Percentiles rank a stretch among this genome's conserved stretches.
These are phyloP conservation scores for Apeira syringaria DNA, from an alignment of 2,888 invertebrate genomes.

Conservation along the genomic window DNA sequence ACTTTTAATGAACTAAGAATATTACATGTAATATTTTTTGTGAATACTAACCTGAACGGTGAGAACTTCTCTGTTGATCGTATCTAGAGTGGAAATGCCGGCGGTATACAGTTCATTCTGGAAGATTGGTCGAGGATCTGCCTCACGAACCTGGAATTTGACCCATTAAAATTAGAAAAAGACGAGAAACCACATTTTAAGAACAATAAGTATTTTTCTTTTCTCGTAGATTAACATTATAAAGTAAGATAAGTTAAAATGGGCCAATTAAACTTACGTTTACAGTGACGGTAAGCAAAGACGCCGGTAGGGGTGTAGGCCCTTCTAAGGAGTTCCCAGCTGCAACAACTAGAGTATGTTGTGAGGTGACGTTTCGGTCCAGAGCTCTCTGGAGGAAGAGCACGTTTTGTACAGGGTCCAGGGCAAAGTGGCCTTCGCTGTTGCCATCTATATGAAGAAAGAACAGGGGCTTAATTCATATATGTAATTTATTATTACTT, in stretches of 20 bases:
- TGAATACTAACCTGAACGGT: slow-evolving; percentile 60
- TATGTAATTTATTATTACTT: too few species aligned
- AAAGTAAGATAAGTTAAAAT: too few species aligned
- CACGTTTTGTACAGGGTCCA: slow-evolving; percentile 57
- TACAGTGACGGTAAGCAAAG: slow-evolving; percentile 68
- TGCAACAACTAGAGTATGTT: slow-evolving; percentile 69
- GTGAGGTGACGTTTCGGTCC: slow-evolving; percentile 62
- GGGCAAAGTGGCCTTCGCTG: slow-evolving; percentile 49
- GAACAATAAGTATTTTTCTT: too few species aligned
- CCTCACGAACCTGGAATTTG: slow-evolving; percentile 79
- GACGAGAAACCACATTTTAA: too few species aligned
- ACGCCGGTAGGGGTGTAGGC: slow-evolving; percentile 39
- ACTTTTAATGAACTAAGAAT: too few species aligned
- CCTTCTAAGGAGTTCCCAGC: slow-evolving; percentile 69
- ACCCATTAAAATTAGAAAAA: too few species aligned
- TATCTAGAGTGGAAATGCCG: slow-evolving; percentile 75
- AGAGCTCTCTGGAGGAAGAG: slow-evolving; percentile 60
- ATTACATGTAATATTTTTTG: too few species aligned
- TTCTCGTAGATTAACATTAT: too few species aligned
- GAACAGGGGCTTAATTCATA: too few species aligned
- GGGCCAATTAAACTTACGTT: slow-evolving; percentile 63
- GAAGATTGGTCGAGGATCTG: slow-evolving; percentile 85
- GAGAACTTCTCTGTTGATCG: slow-evolving; percentile 68
- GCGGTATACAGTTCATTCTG: slow-evolving; percentile 68
- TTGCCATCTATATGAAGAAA: slow-evolving; percentile 53